Base-by-base conservation (phyloP, 2,797 vertebrate species). In the Sternotherus odoratus region DNA sequence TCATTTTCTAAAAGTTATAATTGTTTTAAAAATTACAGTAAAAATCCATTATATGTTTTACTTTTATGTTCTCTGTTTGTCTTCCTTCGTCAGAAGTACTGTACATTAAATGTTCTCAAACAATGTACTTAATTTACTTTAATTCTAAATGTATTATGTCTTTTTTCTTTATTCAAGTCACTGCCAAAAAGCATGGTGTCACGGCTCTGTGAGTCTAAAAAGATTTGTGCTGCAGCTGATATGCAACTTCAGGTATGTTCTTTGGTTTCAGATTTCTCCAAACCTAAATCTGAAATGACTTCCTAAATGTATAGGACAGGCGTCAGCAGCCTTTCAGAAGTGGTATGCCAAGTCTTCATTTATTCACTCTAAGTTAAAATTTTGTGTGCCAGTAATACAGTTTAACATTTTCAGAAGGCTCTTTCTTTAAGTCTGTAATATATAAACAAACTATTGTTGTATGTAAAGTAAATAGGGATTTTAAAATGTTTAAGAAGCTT, bases 171-270 rank as follows among this genome's bases (percentile, higher is more conserved):
- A 12, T 84, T 92, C 57, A 96, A 99, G 99, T 97, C 98, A 5
- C 97, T 99, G 74, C 99, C 99, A 1, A 98, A 99, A 97, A 98
- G 95, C 90, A 99, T 99, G 99, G 99, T 99, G 93, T 98, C 99
- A 87, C 99, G 99, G 36, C 98, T 99, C 13, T 99, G 99, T 88
- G 99, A 99, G 93, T 99, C 99, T 13, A 99, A 99, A 97, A 99
- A 99, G 93, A 98, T 99, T 74, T 99, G 99, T 54, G 99, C 99
- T 33, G 99, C 99, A 7, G 99, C 99, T 30, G 99, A 99, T 96
- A 99, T 98, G 95, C 99, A 99, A 90, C 98, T 99, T 77, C 99
- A 99, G 99, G 99, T 99, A 95, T 13, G 46, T 51, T 75, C 26
- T 95, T 93, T 79, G 30, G 48, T 50, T 93, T 88, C n/a, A 26